Base-by-base conservation (phyloP, 2,113 vertebrate genomes). In the Ramphastos sulfuratus region DNA sequence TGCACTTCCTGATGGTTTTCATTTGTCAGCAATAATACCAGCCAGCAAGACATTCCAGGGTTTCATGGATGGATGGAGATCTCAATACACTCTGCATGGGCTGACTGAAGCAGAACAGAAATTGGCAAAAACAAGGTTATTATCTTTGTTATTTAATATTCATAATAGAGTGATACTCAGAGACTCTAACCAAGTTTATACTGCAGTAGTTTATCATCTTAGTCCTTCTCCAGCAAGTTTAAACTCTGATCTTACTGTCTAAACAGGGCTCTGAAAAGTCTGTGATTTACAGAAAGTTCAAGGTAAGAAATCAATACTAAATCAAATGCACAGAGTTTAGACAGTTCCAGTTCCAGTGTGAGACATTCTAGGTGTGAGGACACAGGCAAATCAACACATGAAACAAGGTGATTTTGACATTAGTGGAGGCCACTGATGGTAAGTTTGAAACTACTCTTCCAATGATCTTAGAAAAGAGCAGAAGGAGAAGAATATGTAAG, bases 101-200 rank as follows among this genome's bases (percentile, higher is more conserved):
- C 56, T 80, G 92, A 95, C 85, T 85, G 90, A 87, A 89, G 89
- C 75, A 85, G 87, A 95, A 80, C n/a, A 92, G 67, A 92, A 93
- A 85, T 33, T 79, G 77, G 84, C 74, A 93, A 93, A 88, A 89
- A 1, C 48, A 55, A 46, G 24, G 42, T 89, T 95, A 94, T 91
- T 91, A 91, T 50, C 31, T 50, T 65, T 79, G 39, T 76, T 95
- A 86, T 82, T 93, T 95, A 94, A 91, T 93, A 93, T 89, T 87
- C 78, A 85, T 76, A 87, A 73, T 60, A 73, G 4, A 78, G 4
- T 63, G 67, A 75, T 73, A 66, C 13, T 78, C 74, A 79, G 58
- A 78, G 31, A 60, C 35, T 61, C 48, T 73, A 87, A 58, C 24
- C 5, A 70, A 87, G 60, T 76, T 89, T 42, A 30, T 61, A 50